phyloP scores from a whole-genome alignment of 2,113 vertebrate species.

The Murina feae region DNA sequence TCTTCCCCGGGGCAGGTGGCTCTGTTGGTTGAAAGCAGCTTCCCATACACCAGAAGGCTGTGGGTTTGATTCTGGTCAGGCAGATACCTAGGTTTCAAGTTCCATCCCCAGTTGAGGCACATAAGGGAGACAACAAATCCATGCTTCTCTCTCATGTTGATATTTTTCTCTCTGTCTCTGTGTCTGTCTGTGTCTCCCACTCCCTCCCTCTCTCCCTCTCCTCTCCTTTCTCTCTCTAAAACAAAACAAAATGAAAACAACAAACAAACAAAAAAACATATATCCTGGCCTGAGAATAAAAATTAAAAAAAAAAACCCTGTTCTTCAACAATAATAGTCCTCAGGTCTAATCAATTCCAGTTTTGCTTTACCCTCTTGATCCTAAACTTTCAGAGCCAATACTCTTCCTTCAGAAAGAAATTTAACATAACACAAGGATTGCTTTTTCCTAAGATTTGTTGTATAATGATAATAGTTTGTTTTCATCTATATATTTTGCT shows the following conservation, averaged over 20 bases:
- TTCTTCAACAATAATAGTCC: background rate
- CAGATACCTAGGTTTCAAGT: background rate
- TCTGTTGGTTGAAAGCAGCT: background rate
- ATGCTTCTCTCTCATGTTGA: background rate
- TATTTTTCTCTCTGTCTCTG: background rate
- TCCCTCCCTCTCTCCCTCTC: background rate
- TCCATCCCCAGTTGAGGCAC: too few relatives aligned
- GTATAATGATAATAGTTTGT: background rate
- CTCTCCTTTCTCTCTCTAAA: too few relatives aligned
- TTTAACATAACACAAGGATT: background rate
- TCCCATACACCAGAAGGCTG: background rate
- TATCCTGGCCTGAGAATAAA: background rate
- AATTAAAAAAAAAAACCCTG: background rate
- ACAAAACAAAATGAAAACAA: too few relatives aligned
- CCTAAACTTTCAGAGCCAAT: background rate
- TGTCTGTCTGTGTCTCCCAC: background rate
- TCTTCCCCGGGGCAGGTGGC: too few relatives aligned
- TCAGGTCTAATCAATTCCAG: background rate
- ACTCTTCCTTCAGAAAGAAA: background rate
- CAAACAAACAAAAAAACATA: too few relatives aligned
- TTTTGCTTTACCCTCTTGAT: background rate
- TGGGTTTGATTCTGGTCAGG: background rate
- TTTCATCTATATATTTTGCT: background rate
- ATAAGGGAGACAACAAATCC: background rate
- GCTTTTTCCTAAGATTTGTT: background rate